phyloP scores from a whole-genome alignment of 2,888 invertebrate species.

The Lasioglossum villosulum region DNA sequence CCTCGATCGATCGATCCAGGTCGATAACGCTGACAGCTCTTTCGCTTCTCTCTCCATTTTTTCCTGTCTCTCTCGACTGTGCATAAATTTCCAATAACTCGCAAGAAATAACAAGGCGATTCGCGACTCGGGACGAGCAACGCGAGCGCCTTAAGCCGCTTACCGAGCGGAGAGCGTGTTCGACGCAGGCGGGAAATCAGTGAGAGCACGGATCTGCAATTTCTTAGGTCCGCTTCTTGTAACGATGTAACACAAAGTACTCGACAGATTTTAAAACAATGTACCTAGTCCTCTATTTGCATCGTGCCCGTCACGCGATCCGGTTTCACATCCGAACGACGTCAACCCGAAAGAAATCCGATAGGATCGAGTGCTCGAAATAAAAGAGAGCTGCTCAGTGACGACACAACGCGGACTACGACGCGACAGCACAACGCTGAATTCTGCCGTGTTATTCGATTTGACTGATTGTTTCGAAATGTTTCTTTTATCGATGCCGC shows the following conservation, averaged over 20 bases:
- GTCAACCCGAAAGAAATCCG: background rate
- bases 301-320: background rate
- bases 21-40: background rate
- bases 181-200: conserved; percentile 10
- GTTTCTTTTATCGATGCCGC: background rate
- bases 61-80: background rate
- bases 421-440: background rate
- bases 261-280: conserved; percentile 10
- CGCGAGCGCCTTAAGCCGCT: conserved; percentile 55
- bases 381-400: background rate
- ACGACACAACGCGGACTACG: background rate
- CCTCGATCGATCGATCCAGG: conserved; percentile 18
- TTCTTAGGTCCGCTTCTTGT: conserved; percentile 24
- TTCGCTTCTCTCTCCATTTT: background rate
- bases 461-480: background rate
- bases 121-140: conserved; percentile 32
- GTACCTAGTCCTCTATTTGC: background rate
- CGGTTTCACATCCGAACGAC: background rate
- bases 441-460: background rate
- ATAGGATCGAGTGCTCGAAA: background rate
- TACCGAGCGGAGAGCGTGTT: conserved; percentile 18
- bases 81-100: conserved; percentile 50
- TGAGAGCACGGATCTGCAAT: conserved; percentile 39
- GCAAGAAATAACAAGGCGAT: conserved; percentile 46
- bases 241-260: conserved; percentile 8